These are phyloP conservation scores for Tetranychus cinnabarinus DNA, from an alignment of 1,140 invertebrate species.

Conservation along the genomic window DNA sequence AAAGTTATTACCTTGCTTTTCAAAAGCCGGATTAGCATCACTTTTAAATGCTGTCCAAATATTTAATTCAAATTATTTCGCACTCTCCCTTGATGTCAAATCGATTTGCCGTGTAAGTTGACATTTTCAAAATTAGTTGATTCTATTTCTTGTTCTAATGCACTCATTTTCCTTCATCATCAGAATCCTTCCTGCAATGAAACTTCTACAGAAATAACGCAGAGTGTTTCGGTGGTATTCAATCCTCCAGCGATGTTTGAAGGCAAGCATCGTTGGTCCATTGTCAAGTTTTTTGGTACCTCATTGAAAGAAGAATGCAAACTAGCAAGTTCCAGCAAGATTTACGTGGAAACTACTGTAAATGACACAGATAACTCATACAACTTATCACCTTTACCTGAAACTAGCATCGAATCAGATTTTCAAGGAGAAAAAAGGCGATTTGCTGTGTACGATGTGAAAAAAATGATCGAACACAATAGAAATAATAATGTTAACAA, in stretches of 20 bases:
- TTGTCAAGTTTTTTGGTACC: constrained; percentile 60
- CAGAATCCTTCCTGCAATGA: constrained; percentile 32
- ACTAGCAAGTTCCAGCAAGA: constrained; percentile 42
- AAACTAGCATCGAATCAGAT: not conserved
- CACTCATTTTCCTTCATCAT: not conserved
- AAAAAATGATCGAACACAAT: not conserved
- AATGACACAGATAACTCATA: constrained; percentile 16
- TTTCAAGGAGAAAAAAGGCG: not conserved
- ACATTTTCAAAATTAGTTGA: not conserved
- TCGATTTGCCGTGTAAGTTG: constrained; percentile 38
- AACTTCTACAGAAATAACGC: constrained; percentile 45
- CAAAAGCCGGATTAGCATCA: constrained; percentile 48
- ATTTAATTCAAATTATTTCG: constrained; percentile 82
- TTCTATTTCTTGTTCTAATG: constrained; percentile 8
- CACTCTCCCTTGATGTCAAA: constrained; percentile 57
- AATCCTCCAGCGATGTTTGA: constrained; percentile 28
- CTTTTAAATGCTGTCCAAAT: constrained; percentile 71
- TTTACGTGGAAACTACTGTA: constrained; percentile 56
- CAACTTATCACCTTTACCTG: not conserved
- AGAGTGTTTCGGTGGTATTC: constrained; percentile 63
- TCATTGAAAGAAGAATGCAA: constrained; percentile 51
- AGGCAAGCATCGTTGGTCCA: constrained; percentile 37
- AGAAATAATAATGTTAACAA: not conserved
- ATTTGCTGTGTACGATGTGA: constrained; percentile 10
- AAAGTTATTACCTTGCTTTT: constrained; percentile 65